A percentile compares a stretch with the other conserved stretches of the same genome.
These are phyloP conservation scores for Coenonympha glycerion DNA, from an alignment of 2,888 invertebrate genomes.

Conservation along the genomic window DNA sequence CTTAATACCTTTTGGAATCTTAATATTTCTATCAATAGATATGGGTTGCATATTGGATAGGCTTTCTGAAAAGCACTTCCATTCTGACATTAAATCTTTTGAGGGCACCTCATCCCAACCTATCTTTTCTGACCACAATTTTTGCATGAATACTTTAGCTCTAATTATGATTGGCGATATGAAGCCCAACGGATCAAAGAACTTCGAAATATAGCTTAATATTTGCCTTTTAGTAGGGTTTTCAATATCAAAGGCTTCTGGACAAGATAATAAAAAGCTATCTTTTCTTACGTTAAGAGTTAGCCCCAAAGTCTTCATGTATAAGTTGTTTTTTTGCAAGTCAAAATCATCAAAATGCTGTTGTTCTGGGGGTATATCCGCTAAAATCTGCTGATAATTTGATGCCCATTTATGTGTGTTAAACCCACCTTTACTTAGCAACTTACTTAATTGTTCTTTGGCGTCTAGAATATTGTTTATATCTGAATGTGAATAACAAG, in stretches of 20 bases:
- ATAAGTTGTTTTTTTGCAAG: not conserved
- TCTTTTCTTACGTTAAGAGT: not conserved
- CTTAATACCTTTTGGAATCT: not conserved
- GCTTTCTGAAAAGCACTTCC: not conserved
- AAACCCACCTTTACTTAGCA: not conserved
- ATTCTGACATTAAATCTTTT: constrained; percentile 15
- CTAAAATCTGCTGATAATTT: not conserved
- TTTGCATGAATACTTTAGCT: not conserved
- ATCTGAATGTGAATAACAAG: not conserved
- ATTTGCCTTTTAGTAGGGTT: constrained; percentile 20
- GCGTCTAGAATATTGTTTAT: not conserved
- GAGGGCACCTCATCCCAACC: constrained; percentile 8
- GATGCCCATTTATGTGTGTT: not conserved
- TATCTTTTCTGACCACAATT: not conserved
- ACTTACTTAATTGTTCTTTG: not conserved
- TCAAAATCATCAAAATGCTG: not conserved
- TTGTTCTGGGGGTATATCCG: not conserved
- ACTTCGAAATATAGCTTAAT: constrained; percentile 22
- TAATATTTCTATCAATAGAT: not conserved
- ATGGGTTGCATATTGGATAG: not conserved
- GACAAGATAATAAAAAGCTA: not conserved
- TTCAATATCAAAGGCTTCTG: not conserved
- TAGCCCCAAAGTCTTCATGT: not conserved
- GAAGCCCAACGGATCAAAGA: constrained; percentile 26
- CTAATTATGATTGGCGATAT: constrained; percentile 13